Conservation (phyloP, 1,140 invertebrate species). For the honey bee (Apis mellifera) region DNA sequence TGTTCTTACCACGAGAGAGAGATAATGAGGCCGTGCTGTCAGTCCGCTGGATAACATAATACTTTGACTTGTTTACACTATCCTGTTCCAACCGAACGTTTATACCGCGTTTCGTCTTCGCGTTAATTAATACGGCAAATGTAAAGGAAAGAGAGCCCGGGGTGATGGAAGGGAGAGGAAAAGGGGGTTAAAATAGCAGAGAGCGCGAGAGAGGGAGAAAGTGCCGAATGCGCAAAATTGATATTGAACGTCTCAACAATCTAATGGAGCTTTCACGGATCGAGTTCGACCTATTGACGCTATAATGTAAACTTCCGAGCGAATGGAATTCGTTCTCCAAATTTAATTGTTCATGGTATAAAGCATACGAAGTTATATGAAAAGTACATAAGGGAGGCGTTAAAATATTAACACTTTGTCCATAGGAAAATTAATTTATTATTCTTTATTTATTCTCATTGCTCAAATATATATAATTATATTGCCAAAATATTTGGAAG, state of each 20-base stretch:
- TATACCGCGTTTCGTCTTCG: constrained; percentile 52
- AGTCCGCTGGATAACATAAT: constrained; percentile 70
- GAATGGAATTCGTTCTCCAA: neutral
- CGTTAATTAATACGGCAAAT: constrained; percentile 64
- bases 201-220: neutral
- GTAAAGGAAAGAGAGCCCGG: constrained; percentile 31
- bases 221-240: constrained; percentile 4
- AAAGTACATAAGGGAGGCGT: too few relatives aligned
- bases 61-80: constrained; percentile 71
- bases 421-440: too few relatives aligned
- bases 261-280: constrained; percentile 60
- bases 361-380: too few relatives aligned
- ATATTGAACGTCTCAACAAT: constrained; percentile 40
- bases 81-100: constrained; percentile 42
- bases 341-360: neutral
- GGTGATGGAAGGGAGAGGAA: constrained; percentile 26
- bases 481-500: too few relatives aligned
- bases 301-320: constrained; percentile 36
- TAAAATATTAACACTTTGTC: too few relatives aligned
- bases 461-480: too few relatives aligned
- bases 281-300: constrained; percentile 46
- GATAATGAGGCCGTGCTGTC: constrained; percentile 68
- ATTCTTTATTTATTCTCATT: too few relatives aligned
- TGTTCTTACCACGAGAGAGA: constrained; percentile 66
- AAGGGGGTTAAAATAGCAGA: constrained; percentile 18